phyloP scores from a whole-genome alignment of 2,888 invertebrate genomes.

The Lasioglossum zephyrum region DNA sequence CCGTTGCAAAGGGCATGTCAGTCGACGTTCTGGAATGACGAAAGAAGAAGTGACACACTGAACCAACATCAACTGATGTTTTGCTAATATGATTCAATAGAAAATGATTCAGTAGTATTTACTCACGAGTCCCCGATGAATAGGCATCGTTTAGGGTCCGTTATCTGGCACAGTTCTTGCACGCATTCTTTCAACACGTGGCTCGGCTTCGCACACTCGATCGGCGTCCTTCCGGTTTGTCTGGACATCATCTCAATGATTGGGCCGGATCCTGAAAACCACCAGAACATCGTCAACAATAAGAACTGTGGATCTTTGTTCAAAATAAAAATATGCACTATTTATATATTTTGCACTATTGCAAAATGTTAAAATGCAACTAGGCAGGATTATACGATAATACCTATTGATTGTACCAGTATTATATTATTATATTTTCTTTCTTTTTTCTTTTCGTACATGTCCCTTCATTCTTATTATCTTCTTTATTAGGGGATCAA shows the following conservation, averaged over 20 bases:
- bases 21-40: slow-evolving; percentile 67
- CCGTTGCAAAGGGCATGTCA: slow-evolving; percentile 78
- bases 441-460: no score
- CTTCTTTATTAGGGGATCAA: no score
- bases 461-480: no score
- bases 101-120: neutral
- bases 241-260: slow-evolving; percentile 84
- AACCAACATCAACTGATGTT: no score
- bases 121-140: slow-evolving; percentile 82
- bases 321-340: neutral
- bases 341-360: no score
- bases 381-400: no score
- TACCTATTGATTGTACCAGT: no score
- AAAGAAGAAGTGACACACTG: neutral
- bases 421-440: no score
- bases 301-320: neutral
- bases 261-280: slow-evolving; percentile 83
- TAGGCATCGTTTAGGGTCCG: slow-evolving; percentile 73
- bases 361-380: no score
- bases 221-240: slow-evolving; percentile 83
- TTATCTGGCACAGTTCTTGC: slow-evolving; percentile 74
- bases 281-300: neutral
- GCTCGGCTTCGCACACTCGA: slow-evolving; percentile 86
- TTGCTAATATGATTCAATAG: no score
- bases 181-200: slow-evolving; percentile 80